A percentile compares a stretch with the other conserved stretches of the same genome.
phyloP scores from a whole-genome alignment of 2,888 invertebrate species.

The Spodoptera exigua region DNA sequence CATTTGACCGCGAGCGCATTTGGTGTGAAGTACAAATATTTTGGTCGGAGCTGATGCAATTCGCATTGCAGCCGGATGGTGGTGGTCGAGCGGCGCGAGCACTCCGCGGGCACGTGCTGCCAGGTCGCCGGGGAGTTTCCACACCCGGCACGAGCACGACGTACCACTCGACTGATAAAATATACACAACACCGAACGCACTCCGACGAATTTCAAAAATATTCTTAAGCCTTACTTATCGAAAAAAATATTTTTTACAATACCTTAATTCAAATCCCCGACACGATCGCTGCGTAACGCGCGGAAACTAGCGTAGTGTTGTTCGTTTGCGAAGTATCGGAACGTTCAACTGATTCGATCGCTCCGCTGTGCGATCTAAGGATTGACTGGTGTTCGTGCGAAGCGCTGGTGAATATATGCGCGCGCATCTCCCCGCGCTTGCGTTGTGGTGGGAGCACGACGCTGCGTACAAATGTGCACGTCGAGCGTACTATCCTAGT shows the following conservation, averaged over 20 bases:
- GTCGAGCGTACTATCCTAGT: slow-evolving; percentile 8
- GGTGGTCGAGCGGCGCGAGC: slow-evolving; percentile 63
- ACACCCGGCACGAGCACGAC: slow-evolving; percentile 60
- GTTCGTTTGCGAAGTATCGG: slow-evolving; percentile 59
- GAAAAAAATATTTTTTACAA: slow-evolving; percentile 60
- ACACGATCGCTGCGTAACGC: slow-evolving; percentile 61
- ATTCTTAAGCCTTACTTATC: slow-evolving; percentile 30
- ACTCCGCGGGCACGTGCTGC: slow-evolving; percentile 68
- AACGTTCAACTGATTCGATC: slow-evolving; percentile 67
- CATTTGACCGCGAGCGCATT: slow-evolving; percentile 65
- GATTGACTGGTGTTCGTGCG: slow-evolving; percentile 82
- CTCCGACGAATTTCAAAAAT: slow-evolving; percentile 41
- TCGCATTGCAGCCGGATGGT: slow-evolving; percentile 70
- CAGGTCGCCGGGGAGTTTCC: slow-evolving; percentile 73
- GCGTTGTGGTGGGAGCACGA: slow-evolving; percentile 79
- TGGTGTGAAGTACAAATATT: slow-evolving; percentile 57
- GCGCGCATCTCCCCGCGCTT: slow-evolving; percentile 84
- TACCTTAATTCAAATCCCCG: slow-evolving; percentile 68
- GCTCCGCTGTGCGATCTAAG: slow-evolving; percentile 69
- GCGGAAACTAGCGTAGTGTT: slow-evolving; percentile 65
- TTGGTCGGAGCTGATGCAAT: slow-evolving; percentile 71
- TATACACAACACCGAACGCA: slow-evolving; percentile 55
- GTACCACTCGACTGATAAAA: slow-evolving; percentile 55
- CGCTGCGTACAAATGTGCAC: slow-evolving; percentile 55
- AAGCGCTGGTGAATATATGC: slow-evolving; percentile 82